These are phyloP conservation scores for Urocitellus parryii DNA, from an alignment of 2,113 vertebrate species.

Conservation along the genomic window DNA sequence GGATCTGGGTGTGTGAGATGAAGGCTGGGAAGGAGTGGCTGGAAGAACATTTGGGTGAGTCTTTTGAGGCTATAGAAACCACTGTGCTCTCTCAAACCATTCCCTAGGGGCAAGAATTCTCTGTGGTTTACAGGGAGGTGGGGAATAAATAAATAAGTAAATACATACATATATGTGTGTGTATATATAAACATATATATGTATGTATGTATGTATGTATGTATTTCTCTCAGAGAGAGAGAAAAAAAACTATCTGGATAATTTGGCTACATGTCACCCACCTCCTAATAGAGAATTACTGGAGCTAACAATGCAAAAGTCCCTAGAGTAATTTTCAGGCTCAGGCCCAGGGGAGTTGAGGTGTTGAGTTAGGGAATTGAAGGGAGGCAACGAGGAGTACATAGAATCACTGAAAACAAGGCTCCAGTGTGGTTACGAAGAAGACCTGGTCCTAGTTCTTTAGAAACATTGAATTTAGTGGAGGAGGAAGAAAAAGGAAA, in stretches of 20 bases:
- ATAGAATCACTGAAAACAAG: not conserved
- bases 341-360: not conserved
- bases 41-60: not conserved
- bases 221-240: no score
- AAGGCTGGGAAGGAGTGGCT: not conserved
- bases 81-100: not conserved
- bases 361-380: not conserved
- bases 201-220: no score
- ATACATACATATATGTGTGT: no score
- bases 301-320: not conserved
- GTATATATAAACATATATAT: no score
- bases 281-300: not conserved
- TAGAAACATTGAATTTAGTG: not conserved
- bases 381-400: rapidly evolving
- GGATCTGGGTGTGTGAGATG: not conserved
- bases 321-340: not conserved
- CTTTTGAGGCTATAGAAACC: not conserved
- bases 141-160: not conserved
- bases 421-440: not conserved
- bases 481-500: not conserved
- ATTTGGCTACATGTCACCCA: not conserved
- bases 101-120: not conserved
- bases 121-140: not conserved
- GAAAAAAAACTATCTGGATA: not conserved
- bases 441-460: not conserved